These are phyloP conservation scores for Acomys russatus DNA, from an alignment of 2,797 vertebrate species.

Conservation along the genomic window DNA sequence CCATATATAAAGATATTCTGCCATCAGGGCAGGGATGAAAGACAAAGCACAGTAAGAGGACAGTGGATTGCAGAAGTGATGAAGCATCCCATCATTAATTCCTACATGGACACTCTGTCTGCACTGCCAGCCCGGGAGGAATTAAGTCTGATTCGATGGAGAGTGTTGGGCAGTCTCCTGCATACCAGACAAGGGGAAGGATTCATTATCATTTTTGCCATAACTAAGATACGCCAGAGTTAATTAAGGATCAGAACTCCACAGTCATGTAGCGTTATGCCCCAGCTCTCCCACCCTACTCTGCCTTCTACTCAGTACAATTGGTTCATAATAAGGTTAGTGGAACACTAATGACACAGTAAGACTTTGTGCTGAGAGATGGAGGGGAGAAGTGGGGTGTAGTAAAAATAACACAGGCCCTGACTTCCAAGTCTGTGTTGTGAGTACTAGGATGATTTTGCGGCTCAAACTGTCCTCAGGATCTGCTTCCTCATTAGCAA, in stretches of 20 bases:
- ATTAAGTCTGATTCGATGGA: constrained; percentile 25
- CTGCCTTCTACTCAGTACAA: constrained; percentile 42
- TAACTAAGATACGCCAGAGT: neutral
- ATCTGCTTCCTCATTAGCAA: constrained; percentile 52
- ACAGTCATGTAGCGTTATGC: neutral
- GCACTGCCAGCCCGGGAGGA: neutral
- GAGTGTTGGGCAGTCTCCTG: constrained; percentile 31
- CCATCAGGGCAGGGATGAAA: neutral
- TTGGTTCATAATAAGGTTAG: neutral
- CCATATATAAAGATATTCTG: neutral
- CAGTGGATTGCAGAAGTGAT: neutral
- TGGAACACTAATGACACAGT: neutral
- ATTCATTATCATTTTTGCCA: neutral
- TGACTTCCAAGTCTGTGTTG: constrained; percentile 15
- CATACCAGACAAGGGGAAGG: neutral
- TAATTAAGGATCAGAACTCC: constrained; percentile 27
- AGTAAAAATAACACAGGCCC: neutral
- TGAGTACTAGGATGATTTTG: neutral
- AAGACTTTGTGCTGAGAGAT: constrained; percentile 9
- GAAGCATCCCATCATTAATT: neutral
- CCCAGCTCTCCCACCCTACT: neutral
- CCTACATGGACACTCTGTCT: neutral
- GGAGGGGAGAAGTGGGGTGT: neutral
- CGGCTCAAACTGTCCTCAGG: neutral
- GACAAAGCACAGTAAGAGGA: constrained; percentile 24